A percentile compares a stretch with the other conserved stretches of the same genome.
These are phyloP conservation scores for Ptychodera flava DNA, from an alignment of 35 echinoderm and acorn worm species.

Conservation along the genomic window DNA sequence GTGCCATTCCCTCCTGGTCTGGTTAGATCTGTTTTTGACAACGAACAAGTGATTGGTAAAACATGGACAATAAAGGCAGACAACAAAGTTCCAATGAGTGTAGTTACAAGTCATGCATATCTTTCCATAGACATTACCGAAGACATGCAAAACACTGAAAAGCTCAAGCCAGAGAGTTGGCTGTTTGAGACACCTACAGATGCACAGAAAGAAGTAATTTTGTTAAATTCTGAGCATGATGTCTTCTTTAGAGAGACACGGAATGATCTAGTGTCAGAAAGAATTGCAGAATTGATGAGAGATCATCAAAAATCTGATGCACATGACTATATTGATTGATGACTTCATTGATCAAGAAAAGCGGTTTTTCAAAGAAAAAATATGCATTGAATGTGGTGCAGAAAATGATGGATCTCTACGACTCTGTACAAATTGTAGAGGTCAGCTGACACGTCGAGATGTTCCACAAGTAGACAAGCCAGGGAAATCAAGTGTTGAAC, in stretches of 20 bases:
- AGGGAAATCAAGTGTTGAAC: too few species aligned
- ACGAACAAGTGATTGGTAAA: constrained; percentile 17
- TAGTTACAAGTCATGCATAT: constrained; percentile 16
- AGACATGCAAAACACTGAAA: neutral
- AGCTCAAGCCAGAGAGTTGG: neutral
- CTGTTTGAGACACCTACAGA: too few species aligned
- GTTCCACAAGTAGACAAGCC: too few species aligned
- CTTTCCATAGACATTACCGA: neutral
- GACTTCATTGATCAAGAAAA: neutral
- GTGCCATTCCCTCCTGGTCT: neutral
- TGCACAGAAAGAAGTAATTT: too few species aligned
- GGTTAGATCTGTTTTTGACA: neutral
- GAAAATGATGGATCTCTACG: constrained; percentile 5
- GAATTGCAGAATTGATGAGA: too few species aligned
- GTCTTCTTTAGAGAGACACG: too few species aligned
- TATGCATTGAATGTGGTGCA: constrained; percentile 14
- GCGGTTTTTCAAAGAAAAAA: neutral
- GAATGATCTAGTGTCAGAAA: too few species aligned
- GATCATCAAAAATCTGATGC: neutral
- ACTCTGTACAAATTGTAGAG: too few species aligned
- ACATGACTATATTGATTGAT: neutral
- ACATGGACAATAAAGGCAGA: constrained; percentile 8
- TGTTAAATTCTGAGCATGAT: too few species aligned
- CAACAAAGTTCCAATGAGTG: constrained; percentile 10
- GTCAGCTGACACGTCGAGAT: too few species aligned